phyloP scores from a whole-genome alignment of 2,888 invertebrate genomes.

The Apantesis nais region DNA sequence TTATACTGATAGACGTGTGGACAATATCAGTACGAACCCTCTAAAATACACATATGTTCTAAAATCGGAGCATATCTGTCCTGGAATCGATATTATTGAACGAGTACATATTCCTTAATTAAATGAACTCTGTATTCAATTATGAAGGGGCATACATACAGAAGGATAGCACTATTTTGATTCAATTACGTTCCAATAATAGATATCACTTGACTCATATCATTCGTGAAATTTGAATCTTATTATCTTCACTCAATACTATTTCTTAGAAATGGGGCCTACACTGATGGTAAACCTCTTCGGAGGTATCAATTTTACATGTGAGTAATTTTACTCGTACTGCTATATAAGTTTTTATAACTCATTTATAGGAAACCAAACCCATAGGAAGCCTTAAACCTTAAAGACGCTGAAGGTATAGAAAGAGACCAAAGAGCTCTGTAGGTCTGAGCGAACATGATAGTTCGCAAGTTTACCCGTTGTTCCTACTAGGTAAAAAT shows the following conservation, averaged over 20 bases:
- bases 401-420: too few species aligned
- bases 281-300: not conserved
- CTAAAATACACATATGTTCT: not conserved
- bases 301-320: not conserved
- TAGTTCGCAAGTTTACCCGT: too few species aligned
- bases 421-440: too few species aligned
- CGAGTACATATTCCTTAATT: not conserved
- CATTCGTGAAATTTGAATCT: not conserved
- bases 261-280: not conserved
- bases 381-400: too few species aligned
- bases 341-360: not conserved
- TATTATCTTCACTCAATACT: not conserved
- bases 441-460: too few species aligned
- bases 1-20: too few species aligned
- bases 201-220: not conserved
- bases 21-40: not conserved
- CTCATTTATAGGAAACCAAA: too few species aligned
- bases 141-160: not conserved
- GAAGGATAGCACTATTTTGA: not conserved
- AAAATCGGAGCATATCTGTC: not conserved
- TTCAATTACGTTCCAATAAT: conserved; percentile 8
- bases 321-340: not conserved
- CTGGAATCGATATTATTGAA: not conserved
- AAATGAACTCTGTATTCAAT: not conserved
- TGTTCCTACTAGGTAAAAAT: too few species aligned